phyloP scores from a whole-genome alignment of 2,888 invertebrate genomes.

The Microctonus hyperodae region DNA sequence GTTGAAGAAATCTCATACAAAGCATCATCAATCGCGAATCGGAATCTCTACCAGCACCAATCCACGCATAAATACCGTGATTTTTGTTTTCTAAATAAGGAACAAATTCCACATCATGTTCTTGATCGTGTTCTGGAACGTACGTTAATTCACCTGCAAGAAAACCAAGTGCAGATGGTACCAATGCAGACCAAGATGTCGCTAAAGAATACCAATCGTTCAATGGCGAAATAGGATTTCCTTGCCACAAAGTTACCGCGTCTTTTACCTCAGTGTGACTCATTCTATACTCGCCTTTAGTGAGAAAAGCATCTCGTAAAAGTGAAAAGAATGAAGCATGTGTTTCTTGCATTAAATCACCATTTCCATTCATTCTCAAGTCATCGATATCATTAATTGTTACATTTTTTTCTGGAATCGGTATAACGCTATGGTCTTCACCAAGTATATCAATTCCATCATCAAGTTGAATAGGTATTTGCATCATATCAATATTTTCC shows the following conservation, averaged over 20 bases:
- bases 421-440: constrained; percentile 53
- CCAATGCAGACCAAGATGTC: constrained; percentile 57
- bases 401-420: constrained; percentile 56
- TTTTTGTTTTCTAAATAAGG: constrained; percentile 61
- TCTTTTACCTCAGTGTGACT: constrained; percentile 78
- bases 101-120: constrained; percentile 57
- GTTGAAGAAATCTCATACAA: constrained; percentile 81
- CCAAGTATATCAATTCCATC: constrained; percentile 68
- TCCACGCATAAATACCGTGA: constrained; percentile 82
- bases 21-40: constrained; percentile 78
- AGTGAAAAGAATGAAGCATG: constrained; percentile 88
- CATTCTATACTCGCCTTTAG: constrained; percentile 84
- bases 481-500: constrained; percentile 78
- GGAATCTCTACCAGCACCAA: constrained; percentile 90
- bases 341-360: constrained; percentile 78
- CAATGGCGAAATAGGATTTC: constrained; percentile 80
- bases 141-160: constrained; percentile 59
- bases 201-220: constrained; percentile 74
- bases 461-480: constrained; percentile 77
- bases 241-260: constrained; percentile 76
- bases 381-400: constrained; percentile 50
- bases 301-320: constrained; percentile 86
- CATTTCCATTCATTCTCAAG: constrained; percentile 61
- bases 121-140: constrained; percentile 50
- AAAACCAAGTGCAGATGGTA: constrained; percentile 57